Evolutionary conservation across 2,888 invertebrate genomes (phyloP).

Genomic region (Rhagium mordax): DNA sequence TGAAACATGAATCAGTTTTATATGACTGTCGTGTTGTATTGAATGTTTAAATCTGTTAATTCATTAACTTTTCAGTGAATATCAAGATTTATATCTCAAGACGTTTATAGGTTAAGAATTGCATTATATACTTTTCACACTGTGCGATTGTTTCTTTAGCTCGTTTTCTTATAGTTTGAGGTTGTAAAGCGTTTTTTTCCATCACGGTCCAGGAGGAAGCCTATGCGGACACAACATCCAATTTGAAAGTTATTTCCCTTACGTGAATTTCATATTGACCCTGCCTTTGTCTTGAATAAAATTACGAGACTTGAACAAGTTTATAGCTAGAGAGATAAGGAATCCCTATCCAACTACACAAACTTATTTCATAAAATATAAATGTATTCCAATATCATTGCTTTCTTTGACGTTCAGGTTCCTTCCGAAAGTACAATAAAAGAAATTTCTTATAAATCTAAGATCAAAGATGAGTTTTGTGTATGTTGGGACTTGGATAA

Average conservation of each 20-base stretch:
- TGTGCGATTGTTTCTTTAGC: background rate
- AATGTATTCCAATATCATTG: slow-evolving; percentile 59
- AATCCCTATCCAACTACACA: slow-evolving; percentile 52
- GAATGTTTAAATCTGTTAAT: too few relatives aligned
- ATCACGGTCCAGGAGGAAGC: slow-evolving; percentile 37
- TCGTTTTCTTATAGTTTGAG: background rate
- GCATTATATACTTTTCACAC: background rate
- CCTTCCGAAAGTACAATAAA: slow-evolving; percentile 23
- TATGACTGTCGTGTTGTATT: too few relatives aligned
- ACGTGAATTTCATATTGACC: slow-evolving; percentile 62
- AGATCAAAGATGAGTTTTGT: background rate
- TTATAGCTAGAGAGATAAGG: slow-evolving; percentile 55
- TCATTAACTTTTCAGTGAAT: too few relatives aligned
- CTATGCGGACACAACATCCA: slow-evolving; percentile 60
- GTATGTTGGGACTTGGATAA: background rate
- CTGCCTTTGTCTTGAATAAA: slow-evolving; percentile 60
- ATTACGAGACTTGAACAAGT: slow-evolving; percentile 58
- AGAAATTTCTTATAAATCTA: slow-evolving; percentile 5
- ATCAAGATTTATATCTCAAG: background rate
- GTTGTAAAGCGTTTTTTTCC: slow-evolving; percentile 4
- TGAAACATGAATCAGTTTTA: too few relatives aligned
- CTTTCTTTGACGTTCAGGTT: slow-evolving; percentile 35
- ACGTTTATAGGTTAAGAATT: background rate
- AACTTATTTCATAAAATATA: slow-evolving; percentile 63
- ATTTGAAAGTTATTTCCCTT: slow-evolving; percentile 63